Base-by-base conservation (phyloP, 2,888 invertebrate species). In the Crematogaster levior region DNA sequence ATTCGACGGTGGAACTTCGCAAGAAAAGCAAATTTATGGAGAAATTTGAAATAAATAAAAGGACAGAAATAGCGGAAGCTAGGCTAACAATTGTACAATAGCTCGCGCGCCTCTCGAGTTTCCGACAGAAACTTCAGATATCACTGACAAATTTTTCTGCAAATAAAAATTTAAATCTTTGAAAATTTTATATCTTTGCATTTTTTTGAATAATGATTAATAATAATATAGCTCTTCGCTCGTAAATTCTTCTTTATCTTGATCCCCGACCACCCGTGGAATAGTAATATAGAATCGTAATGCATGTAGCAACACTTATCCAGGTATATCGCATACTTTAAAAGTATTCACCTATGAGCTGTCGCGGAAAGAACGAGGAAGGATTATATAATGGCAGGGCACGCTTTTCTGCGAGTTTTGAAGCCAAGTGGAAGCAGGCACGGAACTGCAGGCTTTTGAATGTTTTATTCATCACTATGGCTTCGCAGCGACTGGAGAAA, bases 391-490 rank as follows among this genome's bases (percentile, higher is more conserved):
- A 81, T 74, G 81, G 81, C 61, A 34, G 56, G 74, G 73, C 81
- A 65, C 51, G 61, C 74, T 81, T 81, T 74, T 61, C 72, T 63
- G 63, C 63, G 81, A 81, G 81, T 81, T 60, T 65, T 65, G 74
- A 63, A 73, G 60, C 74, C 80, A 60, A 73, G 75, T 53, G 61
- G 81, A 74, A 81, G 61, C 53, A 74, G 74, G 63, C 81, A 63
- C 80, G 80, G n/a, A 70, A 60, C 74, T 61, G 72, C 60, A 61
- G 61, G 51, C 48, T 70, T 66, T 53, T 68, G 68, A 79, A 79
- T 79, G 77, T 79, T 79, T 79, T 79, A 79, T 79, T 79, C 77
- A 79, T 79, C 68, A 43, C 77, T 79, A 79, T 68, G 77, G 56
- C 77, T 79, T 79, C 56, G 77, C 68, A 68, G 77, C 77, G 68